These are phyloP conservation scores for Ageneiosus marmoratus DNA, from an alignment of 2,113 vertebrate genomes.

Conservation along the genomic window DNA sequence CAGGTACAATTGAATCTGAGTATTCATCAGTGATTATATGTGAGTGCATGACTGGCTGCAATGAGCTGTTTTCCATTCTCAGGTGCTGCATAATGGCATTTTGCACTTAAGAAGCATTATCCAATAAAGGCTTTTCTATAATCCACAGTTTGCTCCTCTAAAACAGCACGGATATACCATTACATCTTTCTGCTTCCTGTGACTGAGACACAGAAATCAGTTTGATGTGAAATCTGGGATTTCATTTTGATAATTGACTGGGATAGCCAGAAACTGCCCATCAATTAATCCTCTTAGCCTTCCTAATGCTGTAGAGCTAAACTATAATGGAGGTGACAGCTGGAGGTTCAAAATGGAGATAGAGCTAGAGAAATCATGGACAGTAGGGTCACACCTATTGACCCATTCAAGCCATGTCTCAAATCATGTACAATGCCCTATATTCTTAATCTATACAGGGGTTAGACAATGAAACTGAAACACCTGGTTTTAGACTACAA, in stretches of 20 bases:
- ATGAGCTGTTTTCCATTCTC: neutral
- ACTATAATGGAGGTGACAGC: constrained; percentile 75
- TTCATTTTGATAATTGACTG: constrained; percentile 79
- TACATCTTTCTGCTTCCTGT: constrained; percentile 29
- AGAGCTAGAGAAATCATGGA: neutral
- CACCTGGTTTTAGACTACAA: no score
- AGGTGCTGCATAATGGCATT: constrained; percentile 67
- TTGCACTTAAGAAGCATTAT: constrained; percentile 73
- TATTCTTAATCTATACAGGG: neutral
- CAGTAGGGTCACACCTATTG: neutral
- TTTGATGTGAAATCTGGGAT: constrained; percentile 59
- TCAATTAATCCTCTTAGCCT: constrained; percentile 79
- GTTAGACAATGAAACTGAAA: no score
- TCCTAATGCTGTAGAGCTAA: constrained; percentile 75
- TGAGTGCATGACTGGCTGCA: neutral
- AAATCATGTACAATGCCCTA: neutral
- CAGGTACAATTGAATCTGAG: no score
- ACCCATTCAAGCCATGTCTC: neutral
- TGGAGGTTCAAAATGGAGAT: constrained; percentile 62
- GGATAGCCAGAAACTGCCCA: constrained; percentile 71
- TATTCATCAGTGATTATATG: neutral
- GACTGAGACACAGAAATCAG: constrained; percentile 46
- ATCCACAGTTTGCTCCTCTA: constrained; percentile 55
- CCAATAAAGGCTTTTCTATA: constrained; percentile 69
- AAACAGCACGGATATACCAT: neutral